Conservation (phyloP, 2,113 vertebrate genomes). For the Corvus hawaiiensis region DNA sequence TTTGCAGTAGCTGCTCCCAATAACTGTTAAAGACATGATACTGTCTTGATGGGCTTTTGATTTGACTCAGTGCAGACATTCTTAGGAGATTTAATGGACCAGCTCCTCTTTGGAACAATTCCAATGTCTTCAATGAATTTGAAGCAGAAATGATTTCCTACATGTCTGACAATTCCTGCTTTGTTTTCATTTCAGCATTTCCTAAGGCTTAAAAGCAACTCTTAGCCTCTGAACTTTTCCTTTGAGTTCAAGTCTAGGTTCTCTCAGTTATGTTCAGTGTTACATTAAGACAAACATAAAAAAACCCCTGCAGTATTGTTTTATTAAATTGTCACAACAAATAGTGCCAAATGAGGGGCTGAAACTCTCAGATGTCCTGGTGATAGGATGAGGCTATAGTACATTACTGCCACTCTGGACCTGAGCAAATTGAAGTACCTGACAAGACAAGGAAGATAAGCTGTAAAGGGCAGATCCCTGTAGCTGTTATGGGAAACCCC, state of each 20-base stretch:
- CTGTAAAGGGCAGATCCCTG: background rate
- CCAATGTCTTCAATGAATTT: background rate
- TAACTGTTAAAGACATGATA: background rate
- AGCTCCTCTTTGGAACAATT: background rate
- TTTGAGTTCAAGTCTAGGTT: background rate
- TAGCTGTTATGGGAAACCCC: background rate
- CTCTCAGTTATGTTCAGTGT: background rate
- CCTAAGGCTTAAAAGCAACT: background rate
- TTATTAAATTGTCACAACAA: background rate
- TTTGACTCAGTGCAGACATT: background rate
- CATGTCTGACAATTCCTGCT: slow-evolving; percentile 1
- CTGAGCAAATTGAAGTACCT: background rate
- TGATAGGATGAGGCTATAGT: background rate
- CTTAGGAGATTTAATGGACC: background rate
- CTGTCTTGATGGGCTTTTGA: background rate
- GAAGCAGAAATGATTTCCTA: background rate
- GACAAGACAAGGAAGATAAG: background rate
- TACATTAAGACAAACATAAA: background rate
- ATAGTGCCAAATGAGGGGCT: background rate
- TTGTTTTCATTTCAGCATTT: slow-evolving; percentile 28
- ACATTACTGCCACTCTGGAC: background rate
- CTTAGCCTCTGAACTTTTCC: slow-evolving; percentile 1
- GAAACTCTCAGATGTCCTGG: background rate
- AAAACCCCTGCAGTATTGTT: background rate
- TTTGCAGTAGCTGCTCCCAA: background rate